A percentile compares a stretch with the other conserved stretches of the same genome.
Evolutionary conservation across 1,140 invertebrate species (phyloP).

Genomic region (Notospermus geniculatus): DNA sequence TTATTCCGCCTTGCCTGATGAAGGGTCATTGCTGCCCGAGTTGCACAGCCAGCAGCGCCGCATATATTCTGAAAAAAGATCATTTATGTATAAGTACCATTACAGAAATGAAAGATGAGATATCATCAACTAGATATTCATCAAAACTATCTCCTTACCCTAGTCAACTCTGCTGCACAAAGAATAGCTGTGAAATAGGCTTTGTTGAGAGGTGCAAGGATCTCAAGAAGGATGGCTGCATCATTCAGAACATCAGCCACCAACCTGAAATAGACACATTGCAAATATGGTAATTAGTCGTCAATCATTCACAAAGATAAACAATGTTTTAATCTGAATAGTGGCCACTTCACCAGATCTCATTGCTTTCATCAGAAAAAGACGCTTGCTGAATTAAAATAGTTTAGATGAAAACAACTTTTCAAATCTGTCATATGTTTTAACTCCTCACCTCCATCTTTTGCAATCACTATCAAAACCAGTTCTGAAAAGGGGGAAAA

Average conservation of each 20-base stretch:
- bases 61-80: slow-evolving; percentile 67
- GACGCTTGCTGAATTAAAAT: too few species aligned
- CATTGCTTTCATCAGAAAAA: too few species aligned
- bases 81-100: too few species aligned
- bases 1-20: slow-evolving; percentile 85
- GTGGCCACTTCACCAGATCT: too few species aligned
- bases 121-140: neutral
- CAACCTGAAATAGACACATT: slow-evolving; percentile 56
- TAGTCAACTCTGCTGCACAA: slow-evolving; percentile 59
- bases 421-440: neutral
- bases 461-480: slow-evolving; percentile 80
- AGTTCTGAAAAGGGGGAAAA: slow-evolving; percentile 58
- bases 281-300: too few species aligned
- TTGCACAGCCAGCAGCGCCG: slow-evolving; percentile 88
- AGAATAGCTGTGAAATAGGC: slow-evolving; percentile 51
- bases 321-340: too few species aligned
- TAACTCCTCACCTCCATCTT: slow-evolving; percentile 70
- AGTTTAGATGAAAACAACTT: too few species aligned
- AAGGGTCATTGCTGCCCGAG: slow-evolving; percentile 85
- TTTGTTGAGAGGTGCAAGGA: slow-evolving; percentile 45
- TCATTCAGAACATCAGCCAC: slow-evolving; percentile 94
- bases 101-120: slow-evolving; percentile 1
- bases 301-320: too few species aligned
- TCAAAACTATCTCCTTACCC: slow-evolving; percentile 33
- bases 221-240: slow-evolving; percentile 66